Evolutionary conservation across 2,113 vertebrate genomes (phyloP).

Genomic region (Xenopus tropicalis): UCB_Xtro_10.0 CM004446.2:86677501-86678000

Average conservation of each 20-base stretch:
- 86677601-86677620: too few species aligned
- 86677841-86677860: constrained; percentile 48
- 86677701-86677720: background rate
- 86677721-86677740: background rate
- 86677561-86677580: too few species aligned
- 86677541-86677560: too few species aligned
- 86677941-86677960: constrained; percentile 51
- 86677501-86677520: too few species aligned
- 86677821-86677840: constrained; percentile 7
- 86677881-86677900: constrained; percentile 40
- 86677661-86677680: too few species aligned
- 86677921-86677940: constrained; percentile 54
- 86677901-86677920: constrained; percentile 55
- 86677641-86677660: too few species aligned
- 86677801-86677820: constrained; percentile 10
- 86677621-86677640: too few species aligned
- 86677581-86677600: too few species aligned
- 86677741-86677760: background rate
- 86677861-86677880: constrained; percentile 45
- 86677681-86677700: too few species aligned
- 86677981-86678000: constrained; percentile 57
- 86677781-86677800: background rate
- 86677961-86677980: constrained; percentile 55
- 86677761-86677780: background rate
- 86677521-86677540: too few species aligned